Percentiles rank a stretch among this genome's conserved stretches.
Conservation (phyloP, 2,797 vertebrate species). For the Potorous gilbertii region DNA sequence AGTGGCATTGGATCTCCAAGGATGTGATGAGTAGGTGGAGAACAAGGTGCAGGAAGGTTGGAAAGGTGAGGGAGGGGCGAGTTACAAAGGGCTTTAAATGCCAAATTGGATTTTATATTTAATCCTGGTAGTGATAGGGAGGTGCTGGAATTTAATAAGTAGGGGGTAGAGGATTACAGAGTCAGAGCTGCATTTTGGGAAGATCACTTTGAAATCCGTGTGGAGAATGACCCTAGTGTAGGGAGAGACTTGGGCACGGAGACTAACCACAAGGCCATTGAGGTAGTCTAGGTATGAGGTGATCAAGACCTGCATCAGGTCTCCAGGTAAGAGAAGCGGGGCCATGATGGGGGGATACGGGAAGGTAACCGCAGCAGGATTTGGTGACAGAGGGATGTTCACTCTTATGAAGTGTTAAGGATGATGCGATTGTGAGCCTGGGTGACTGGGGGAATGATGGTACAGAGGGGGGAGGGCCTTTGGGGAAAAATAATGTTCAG, state of each 20-base stretch:
- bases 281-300: background rate
- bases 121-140: background rate
- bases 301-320: background rate
- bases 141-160: background rate
- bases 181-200: background rate
- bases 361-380: background rate
- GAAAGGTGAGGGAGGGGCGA: background rate
- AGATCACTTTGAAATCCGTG: background rate
- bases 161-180: background rate
- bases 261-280: background rate
- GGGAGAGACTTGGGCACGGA: background rate
- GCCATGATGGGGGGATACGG: background rate
- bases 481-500: too few relatives aligned
- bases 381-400: background rate
- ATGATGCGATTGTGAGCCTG: background rate
- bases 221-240: background rate
- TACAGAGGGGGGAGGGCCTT: background rate
- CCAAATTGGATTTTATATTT: background rate
- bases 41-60: background rate
- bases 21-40: background rate
- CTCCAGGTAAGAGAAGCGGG: background rate
- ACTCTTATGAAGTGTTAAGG: background rate
- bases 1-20: background rate
- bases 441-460: background rate
- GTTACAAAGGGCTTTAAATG: background rate